phyloP scores from a whole-genome alignment of 2,888 invertebrate species.

The Molanna angustata region DNA sequence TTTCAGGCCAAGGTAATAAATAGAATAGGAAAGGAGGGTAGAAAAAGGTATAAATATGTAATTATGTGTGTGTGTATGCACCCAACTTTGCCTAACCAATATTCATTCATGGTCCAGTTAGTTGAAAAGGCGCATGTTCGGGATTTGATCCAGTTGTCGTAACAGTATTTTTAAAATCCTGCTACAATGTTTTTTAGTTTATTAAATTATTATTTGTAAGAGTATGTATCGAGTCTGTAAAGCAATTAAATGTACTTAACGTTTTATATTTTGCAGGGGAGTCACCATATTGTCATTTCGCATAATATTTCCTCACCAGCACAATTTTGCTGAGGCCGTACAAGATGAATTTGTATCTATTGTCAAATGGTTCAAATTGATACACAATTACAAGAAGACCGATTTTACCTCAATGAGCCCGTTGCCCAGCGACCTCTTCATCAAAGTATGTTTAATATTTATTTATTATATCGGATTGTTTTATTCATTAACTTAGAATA shows the following conservation, averaged over 20 bases:
- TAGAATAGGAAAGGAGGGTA: too few relatives aligned
- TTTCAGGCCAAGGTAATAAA: too few relatives aligned
- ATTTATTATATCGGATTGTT: background rate
- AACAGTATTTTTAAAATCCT: too few relatives aligned
- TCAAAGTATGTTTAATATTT: slow-evolving; percentile 62
- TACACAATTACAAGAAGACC: slow-evolving; percentile 70
- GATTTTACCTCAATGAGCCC: slow-evolving; percentile 67
- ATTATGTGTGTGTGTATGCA: too few relatives aligned
- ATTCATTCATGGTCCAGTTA: too few relatives aligned
- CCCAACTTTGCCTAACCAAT: too few relatives aligned
- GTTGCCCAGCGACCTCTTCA: slow-evolving; percentile 84
- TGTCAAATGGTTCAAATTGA: slow-evolving; percentile 89
- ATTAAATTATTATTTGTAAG: background rate
- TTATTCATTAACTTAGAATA: too few relatives aligned
- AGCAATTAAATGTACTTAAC: background rate
- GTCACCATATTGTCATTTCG: slow-evolving; percentile 63
- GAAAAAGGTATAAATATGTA: too few relatives aligned
- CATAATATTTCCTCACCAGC: slow-evolving; percentile 81
- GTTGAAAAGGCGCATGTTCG: too few relatives aligned
- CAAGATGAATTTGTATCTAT: slow-evolving; percentile 87
- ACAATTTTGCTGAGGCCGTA: slow-evolving; percentile 82
- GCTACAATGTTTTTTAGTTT: background rate
- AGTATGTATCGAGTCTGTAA: background rate
- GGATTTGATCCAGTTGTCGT: too few relatives aligned
- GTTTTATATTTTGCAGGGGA: slow-evolving; percentile 42